A percentile compares a stretch with the other conserved stretches of the same genome.
phyloP scores from a whole-genome alignment of 2,797 vertebrate genomes.

The Chloroceryle amazona region DNA sequence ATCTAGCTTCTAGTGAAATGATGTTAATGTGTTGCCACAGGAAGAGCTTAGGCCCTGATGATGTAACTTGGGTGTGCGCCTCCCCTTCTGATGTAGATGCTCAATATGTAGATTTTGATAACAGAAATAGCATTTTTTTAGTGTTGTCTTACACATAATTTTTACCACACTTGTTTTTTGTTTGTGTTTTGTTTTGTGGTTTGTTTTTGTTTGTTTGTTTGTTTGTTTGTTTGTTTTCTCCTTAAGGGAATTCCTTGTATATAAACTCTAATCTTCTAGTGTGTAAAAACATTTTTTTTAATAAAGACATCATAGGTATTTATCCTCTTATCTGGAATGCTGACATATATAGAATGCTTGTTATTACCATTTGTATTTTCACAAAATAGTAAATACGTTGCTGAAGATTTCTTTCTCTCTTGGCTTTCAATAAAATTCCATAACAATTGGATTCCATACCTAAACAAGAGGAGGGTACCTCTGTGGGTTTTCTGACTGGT shows the following conservation, averaged over 20 bases:
- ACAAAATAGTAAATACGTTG: background rate
- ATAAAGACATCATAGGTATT: background rate
- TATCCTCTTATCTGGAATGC: background rate
- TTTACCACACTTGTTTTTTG: background rate
- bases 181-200: too few species aligned
- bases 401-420: background rate
- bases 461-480: background rate
- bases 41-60: background rate
- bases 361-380: background rate
- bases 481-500: background rate
- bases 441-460: background rate
- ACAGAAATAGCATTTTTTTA: background rate
- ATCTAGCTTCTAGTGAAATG: background rate
- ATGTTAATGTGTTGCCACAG: background rate
- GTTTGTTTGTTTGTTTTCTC: background rate
- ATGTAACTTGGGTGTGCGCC: rapidly evolving
- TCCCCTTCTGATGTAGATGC: background rate
- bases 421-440: background rate
- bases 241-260: background rate
- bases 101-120: background rate
- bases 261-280: background rate
- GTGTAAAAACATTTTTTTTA: background rate
- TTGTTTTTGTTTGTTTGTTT: too few species aligned
- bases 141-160: background rate
- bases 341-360: background rate